Percentiles rank a stretch among this genome's conserved stretches.
phyloP scores from a whole-genome alignment of 2,797 vertebrate genomes.

The Amblyopsis hoosieri region DNA sequence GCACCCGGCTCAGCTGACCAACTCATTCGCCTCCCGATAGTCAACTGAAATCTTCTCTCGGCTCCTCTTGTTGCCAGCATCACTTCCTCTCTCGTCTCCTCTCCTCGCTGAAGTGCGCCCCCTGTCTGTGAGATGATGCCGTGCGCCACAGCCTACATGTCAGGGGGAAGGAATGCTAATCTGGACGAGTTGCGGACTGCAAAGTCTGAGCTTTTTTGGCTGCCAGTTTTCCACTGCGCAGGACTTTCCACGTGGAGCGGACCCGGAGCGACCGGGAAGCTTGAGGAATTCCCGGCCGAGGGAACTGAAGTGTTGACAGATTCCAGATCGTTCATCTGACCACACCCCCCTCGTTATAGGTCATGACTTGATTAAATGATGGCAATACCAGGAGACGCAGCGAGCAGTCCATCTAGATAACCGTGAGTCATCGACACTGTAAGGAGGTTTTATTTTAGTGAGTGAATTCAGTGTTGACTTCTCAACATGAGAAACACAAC shows the following conservation, averaged over 20 bases:
- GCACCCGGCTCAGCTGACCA: not conserved
- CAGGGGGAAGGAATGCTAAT: constrained; percentile 94
- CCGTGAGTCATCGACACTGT: not conserved
- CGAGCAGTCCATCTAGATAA: constrained; percentile 3
- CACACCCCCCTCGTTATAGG: constrained; percentile 36
- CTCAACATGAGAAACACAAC: no score
- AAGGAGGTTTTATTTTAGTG: no score
- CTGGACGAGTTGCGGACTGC: constrained; percentile 89
- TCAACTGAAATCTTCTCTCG: not conserved
- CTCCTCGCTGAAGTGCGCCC: constrained; percentile 40
- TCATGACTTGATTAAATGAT: constrained; percentile 40
- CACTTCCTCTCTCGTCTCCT: not conserved
- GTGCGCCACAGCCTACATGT: constrained; percentile 87
- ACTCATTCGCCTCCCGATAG: not conserved
- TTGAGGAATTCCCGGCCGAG: constrained; percentile 80
- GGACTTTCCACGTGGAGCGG: constrained; percentile 91
- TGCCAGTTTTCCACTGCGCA: constrained; percentile 91
- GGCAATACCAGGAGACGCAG: constrained; percentile 1
- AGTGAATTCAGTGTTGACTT: no score
- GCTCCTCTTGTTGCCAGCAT: constrained; percentile 16
- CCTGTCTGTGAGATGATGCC: constrained; percentile 86
- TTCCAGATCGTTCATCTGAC: constrained; percentile 82
- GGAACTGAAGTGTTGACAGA: constrained; percentile 84
- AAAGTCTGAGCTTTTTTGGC: constrained; percentile 71
- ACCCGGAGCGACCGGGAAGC: constrained; percentile 87